These are phyloP conservation scores for Zoanthus sansibaricus DNA, from an alignment of 92 coral and sea anemone species.

Conservation along the genomic window DNA sequence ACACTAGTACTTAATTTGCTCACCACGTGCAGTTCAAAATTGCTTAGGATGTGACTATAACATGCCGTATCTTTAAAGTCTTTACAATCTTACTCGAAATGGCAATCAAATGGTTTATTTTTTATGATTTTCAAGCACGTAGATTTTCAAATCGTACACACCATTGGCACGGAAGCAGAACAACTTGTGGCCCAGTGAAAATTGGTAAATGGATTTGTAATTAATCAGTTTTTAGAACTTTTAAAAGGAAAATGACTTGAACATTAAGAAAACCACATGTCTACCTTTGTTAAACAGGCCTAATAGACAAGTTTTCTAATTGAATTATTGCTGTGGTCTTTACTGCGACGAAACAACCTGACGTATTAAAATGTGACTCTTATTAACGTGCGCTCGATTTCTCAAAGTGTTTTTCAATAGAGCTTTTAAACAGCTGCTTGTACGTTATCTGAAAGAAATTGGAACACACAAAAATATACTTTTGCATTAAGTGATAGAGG, in stretches of 20 bases:
- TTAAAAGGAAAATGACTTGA: not conserved
- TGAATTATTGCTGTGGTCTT: not conserved
- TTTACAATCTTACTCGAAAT: not conserved
- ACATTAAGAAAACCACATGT: slow-evolving; percentile 24
- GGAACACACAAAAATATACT: too few relatives aligned
- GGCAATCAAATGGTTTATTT: not conserved
- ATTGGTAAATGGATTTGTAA: not conserved
- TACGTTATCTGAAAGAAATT: too few relatives aligned
- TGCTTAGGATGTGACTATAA: not conserved
- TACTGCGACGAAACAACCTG: not conserved
- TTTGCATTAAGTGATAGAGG: too few relatives aligned
- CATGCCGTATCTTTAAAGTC: not conserved
- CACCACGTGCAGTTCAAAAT: not conserved
- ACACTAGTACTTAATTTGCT: not conserved
- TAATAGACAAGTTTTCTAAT: not conserved
- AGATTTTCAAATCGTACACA: not conserved
- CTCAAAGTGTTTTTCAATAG: too few relatives aligned
- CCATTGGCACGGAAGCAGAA: not conserved
- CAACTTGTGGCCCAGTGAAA: not conserved
- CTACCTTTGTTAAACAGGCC: slow-evolving; percentile 18
- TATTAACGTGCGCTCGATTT: too few relatives aligned
- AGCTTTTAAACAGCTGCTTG: too few relatives aligned
- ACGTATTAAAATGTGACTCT: not conserved
- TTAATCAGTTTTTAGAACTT: not conserved
- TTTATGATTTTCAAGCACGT: not conserved